phyloP scores from a whole-genome alignment of 2,888 invertebrate species.

The Fragum sueziense region DNA sequence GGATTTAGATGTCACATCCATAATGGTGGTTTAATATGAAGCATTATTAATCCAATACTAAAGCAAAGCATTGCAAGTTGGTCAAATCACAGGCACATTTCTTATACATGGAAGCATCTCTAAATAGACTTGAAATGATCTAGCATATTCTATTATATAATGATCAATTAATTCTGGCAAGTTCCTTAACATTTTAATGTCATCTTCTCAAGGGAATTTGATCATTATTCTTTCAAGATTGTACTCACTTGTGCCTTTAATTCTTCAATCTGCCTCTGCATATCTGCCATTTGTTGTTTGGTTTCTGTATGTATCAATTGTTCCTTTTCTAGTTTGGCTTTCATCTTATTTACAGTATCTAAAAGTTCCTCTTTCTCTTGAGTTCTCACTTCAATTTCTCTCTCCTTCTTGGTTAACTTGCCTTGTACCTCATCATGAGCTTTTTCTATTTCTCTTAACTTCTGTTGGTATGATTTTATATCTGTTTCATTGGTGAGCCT shows the following conservation, averaged over 20 bases:
- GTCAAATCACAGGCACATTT: too few relatives aligned
- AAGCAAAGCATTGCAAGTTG: too few relatives aligned
- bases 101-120: too few relatives aligned
- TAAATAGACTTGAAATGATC: too few relatives aligned
- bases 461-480: conserved; percentile 91
- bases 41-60: too few relatives aligned
- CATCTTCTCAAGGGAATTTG: too few relatives aligned
- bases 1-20: too few relatives aligned
- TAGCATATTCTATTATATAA: too few relatives aligned
- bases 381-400: conserved; percentile 93
- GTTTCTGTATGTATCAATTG: conserved; percentile 94
- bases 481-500: conserved; percentile 95
- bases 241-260: conserved; percentile 79
- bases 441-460: conserved; percentile 93
- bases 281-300: conserved; percentile 88
- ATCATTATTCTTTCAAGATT: too few relatives aligned
- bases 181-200: too few relatives aligned
- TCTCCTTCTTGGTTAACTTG: conserved; percentile 93
- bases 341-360: conserved; percentile 90
- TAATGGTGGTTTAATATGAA: too few relatives aligned
- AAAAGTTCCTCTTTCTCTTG: conserved; percentile 96
- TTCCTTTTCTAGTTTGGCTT: conserved; percentile 94
- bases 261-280: conserved; percentile 86
- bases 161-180: too few relatives aligned
- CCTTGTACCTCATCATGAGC: conserved; percentile 94